Percentiles rank a stretch among this genome's conserved stretches.
phyloP scores from a whole-genome alignment of 1,140 invertebrate species.

The Akabosia matsudoensis region DNA sequence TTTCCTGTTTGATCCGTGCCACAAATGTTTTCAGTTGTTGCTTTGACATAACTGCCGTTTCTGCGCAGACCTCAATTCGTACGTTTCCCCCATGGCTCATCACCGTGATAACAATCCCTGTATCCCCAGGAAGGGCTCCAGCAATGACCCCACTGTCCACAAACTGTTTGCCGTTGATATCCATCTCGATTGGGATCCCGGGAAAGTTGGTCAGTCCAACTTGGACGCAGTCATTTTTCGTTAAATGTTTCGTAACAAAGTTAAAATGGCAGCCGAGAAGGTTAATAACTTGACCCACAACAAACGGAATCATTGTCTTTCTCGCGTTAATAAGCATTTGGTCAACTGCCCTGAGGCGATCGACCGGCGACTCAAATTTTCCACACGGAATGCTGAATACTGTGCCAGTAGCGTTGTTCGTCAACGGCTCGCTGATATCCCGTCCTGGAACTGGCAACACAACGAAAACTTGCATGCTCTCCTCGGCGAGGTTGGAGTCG shows the following conservation, averaged over 20 bases:
- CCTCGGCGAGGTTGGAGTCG: background rate
- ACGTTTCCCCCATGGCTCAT: background rate
- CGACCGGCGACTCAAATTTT: background rate
- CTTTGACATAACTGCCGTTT: background rate
- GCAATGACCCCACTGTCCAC: background rate
- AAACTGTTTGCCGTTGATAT: background rate
- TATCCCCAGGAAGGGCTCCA: background rate
- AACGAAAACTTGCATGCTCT: background rate
- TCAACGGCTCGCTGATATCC: background rate
- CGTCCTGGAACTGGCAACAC: background rate
- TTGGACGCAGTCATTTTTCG: background rate
- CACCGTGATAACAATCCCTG: background rate
- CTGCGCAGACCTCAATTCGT: background rate
- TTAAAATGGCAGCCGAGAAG: background rate
- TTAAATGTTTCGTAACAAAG: background rate
- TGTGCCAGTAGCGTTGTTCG: background rate
- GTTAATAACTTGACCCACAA: background rate
- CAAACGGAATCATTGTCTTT: background rate
- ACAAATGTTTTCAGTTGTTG: background rate
- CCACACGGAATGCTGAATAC: background rate
- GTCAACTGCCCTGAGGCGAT: background rate
- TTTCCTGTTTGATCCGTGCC: background rate
- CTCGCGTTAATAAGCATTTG: background rate
- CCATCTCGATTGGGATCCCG: background rate
- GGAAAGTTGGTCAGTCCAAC: background rate